Evolutionary conservation across 2,888 invertebrate genomes (phyloP).

Genomic region (Bembecia ichneumoniformis): DNA sequence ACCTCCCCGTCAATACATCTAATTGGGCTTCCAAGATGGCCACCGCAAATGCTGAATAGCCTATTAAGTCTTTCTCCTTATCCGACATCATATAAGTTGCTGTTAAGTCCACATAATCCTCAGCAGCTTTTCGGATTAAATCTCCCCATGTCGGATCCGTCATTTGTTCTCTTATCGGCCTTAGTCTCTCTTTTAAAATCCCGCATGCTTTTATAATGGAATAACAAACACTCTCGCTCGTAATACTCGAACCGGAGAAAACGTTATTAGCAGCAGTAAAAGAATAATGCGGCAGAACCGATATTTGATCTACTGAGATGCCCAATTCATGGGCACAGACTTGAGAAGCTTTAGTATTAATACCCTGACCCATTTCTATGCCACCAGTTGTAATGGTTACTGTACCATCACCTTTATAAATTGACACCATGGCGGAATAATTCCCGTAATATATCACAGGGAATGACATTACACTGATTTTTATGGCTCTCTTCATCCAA

Average conservation of each 20-base stretch:
- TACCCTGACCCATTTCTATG: slow-evolving; percentile 83
- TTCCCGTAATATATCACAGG: slow-evolving; percentile 69
- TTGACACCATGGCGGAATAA: slow-evolving; percentile 73
- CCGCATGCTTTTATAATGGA: slow-evolving; percentile 74
- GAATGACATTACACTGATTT: slow-evolving; percentile 77
- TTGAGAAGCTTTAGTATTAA: slow-evolving; percentile 85
- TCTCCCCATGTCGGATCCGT: slow-evolving; percentile 72
- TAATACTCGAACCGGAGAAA: slow-evolving; percentile 77
- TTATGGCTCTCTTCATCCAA: slow-evolving; percentile 82
- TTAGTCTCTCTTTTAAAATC: slow-evolving; percentile 66
- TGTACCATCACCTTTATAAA: slow-evolving; percentile 79
- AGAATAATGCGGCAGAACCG: slow-evolving; percentile 73
- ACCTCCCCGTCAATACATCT: slow-evolving; percentile 80
- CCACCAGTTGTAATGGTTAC: slow-evolving; percentile 80
- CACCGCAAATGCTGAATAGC: slow-evolving; percentile 74
- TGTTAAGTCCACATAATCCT: slow-evolving; percentile 70
- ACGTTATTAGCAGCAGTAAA: slow-evolving; percentile 74
- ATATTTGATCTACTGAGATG: slow-evolving; percentile 75
- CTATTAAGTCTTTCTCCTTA: slow-evolving; percentile 56
- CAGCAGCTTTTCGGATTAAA: slow-evolving; percentile 67
- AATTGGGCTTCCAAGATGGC: slow-evolving; percentile 76
- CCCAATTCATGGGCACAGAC: slow-evolving; percentile 81
- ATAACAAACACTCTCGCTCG: slow-evolving; percentile 75
- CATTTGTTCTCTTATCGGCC: slow-evolving; percentile 63
- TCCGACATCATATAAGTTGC: slow-evolving; percentile 74